Conservation (phyloP, 2,113 vertebrate genomes). For the Tenebrosternarchus preto region DNA sequence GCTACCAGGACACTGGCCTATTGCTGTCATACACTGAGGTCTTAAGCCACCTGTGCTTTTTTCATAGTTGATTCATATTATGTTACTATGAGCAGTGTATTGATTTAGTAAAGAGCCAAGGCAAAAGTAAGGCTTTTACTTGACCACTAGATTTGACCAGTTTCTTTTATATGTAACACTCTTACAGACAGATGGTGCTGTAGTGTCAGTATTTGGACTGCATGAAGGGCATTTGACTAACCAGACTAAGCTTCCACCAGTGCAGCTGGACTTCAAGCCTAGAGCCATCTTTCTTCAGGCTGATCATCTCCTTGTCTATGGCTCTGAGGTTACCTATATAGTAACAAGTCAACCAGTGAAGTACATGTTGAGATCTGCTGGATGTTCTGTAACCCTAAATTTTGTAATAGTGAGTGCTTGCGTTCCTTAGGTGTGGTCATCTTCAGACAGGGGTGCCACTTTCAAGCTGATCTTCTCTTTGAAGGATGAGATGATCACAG, state of each 20-base stretch:
- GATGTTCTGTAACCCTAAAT: not conserved
- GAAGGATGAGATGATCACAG: not conserved
- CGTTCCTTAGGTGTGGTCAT: slow-evolving; percentile 38
- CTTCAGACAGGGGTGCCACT: slow-evolving; percentile 31
- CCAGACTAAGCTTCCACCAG: not conserved
- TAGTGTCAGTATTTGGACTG: slow-evolving; percentile 20
- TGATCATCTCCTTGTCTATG: slow-evolving; percentile 33
- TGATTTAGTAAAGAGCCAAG: too few species aligned
- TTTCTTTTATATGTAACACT: not conserved
- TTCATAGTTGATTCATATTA: too few species aligned
- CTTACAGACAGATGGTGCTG: slow-evolving; percentile 4
- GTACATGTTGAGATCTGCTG: not conserved
- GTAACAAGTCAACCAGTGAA: not conserved
- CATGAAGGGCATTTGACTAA: too few species aligned
- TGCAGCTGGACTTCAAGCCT: not conserved
- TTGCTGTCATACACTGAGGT: slow-evolving; percentile 39
- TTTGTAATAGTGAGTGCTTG: not conserved
- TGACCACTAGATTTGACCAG: not conserved
- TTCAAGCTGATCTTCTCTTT: slow-evolving; percentile 31
- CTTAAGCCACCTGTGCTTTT: not conserved
- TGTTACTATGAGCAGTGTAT: too few species aligned
- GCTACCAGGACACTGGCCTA: slow-evolving; percentile 21
- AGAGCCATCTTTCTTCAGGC: slow-evolving; percentile 18
- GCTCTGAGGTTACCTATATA: slow-evolving; percentile 21
- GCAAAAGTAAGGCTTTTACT: not conserved